Base-by-base conservation (phyloP, 2,797 vertebrate genomes). In the Orientallactaga sibirica region DNA sequence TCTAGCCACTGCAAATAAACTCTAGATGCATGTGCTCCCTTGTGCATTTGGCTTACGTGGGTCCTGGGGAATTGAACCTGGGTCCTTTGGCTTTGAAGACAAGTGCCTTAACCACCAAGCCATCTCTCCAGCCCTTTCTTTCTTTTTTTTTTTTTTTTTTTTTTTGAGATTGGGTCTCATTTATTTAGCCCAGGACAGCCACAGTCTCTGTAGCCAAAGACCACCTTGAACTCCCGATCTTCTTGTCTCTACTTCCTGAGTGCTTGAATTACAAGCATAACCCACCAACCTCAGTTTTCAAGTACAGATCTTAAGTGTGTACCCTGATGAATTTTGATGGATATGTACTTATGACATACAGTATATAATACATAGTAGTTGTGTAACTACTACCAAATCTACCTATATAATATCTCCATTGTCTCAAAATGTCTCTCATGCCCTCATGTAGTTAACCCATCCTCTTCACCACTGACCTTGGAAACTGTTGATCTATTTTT, bases 361-460 rank as follows among this genome's bases (percentile, higher is more conserved):
- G 55, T 33, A 12, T 29, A 67, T 67, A 67, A 27, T 67, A 67
- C 8, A 29, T 27, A 67, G 66, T 1, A 14, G 29, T 15, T 76
- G 25, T 66, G 86, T 10, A 93, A 93, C 33, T 6, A 74, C 58
- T 58, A 90, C 25, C 20, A 85, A 77, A 88, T 92, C 43, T 80
- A 84, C 2, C 77, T 41, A 37, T 3, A 43, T 8, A 76, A 37
- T 75, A 91, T 67, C 76, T 86, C 29, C 25, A 80, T 37, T 85
- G 76, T 25, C 52, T 52, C 5, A 27, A 83, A 88, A 89, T 48
- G 52, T 84, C 64, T n/a, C 55, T 48, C 66, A 24, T 89, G 48
- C n/a, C 55, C 27, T 14, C 93, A 25, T 76, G 12, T 1, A 73
- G 74, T 25, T 48, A 64, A 24, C 62, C n/a, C 14, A 55, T 7